Evolutionary conservation across 2,113 vertebrate genomes (phyloP), one percentile per base, ranked within the genome.

Genomic region (Ramphastos sulfuratus): DNA sequence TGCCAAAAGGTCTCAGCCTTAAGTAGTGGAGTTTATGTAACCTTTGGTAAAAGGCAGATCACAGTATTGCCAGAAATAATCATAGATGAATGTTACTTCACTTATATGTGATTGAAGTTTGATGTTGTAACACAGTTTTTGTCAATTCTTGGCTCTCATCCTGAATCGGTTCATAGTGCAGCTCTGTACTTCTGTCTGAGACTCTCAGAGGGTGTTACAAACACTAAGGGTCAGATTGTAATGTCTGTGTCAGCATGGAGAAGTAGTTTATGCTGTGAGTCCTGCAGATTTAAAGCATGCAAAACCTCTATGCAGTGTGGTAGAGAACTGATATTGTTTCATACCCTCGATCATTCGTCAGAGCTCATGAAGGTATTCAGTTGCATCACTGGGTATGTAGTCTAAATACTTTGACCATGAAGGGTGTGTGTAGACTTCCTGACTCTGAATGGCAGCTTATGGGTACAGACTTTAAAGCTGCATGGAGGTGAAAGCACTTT

Each of bases 381-480:
- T 96, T 95, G 92, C 94, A 95, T 96, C 91, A 95, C 4, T 92
- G 65, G 64, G 33, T 89, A 74, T 48, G 94, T 89, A 95, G 90
- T 84, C 91, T 39, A 96, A 95, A 93, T 96, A 67, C 76, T 69
- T 96, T 94, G 93, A 96, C 95, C 92, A 91, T 96, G 93, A 94
- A 94, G 90, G 82, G 94, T 92, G 82, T 58, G 69, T 61, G 73
- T 86, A 78, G 87, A 94, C 80, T 95, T 93, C 72, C 83, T 92
- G 76, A 39, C 85, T 71, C 84, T 83, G 91, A 93, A 20, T 83
- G 87, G 65, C 88, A 88, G 80, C 76, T 81, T 82, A 33, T 48
- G 76, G 63, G 61, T 50, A 61, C 35, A 75, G 87, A 63, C 73
- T 86, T 92, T 92, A 83, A 94, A 95, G 75, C 70, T 78, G 65